Percentiles rank a stretch among this genome's conserved stretches.
phyloP scores from a whole-genome alignment of 1,140 invertebrate species.

The Musca domestica region DNA sequence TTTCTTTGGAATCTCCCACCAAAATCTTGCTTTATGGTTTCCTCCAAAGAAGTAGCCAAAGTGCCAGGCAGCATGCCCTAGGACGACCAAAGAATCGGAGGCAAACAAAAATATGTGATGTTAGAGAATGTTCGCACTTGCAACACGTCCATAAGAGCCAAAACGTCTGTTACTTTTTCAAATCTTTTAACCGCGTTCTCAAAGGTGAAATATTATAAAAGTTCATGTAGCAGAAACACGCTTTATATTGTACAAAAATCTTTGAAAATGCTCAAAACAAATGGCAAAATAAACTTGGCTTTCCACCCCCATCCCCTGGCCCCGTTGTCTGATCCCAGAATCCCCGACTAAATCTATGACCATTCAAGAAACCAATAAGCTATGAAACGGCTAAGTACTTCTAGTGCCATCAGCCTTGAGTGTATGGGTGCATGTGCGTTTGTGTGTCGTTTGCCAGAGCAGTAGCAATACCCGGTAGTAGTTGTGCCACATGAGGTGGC shows the following conservation, averaged over 20 bases:
- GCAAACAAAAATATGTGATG: constrained; percentile 8
- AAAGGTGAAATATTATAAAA: constrained; percentile 17
- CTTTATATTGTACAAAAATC: constrained; percentile 6
- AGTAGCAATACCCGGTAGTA: constrained; percentile 12
- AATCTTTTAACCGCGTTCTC: constrained; percentile 22
- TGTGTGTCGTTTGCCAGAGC: no score
- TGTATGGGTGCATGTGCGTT: neutral
- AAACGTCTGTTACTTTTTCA: constrained; percentile 22
- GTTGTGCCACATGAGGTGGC: neutral
- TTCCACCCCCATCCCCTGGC: neutral
- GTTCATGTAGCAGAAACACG: constrained; percentile 10
- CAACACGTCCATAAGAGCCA: constrained; percentile 19
- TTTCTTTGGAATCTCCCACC: constrained; percentile 13
- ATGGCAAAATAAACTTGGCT: constrained; percentile 17
- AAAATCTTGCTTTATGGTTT: constrained; percentile 8
- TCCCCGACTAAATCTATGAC: constrained; percentile 4
- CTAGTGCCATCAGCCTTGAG: neutral
- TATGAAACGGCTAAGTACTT: constrained; percentile 14
- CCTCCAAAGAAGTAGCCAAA: no score
- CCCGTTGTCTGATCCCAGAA: no score
- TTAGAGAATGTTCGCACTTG: constrained; percentile 12
- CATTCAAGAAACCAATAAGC: constrained; percentile 21
- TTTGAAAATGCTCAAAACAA: constrained; percentile 13
- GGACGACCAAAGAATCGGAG: neutral
- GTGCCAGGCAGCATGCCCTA: no score